Conservation (phyloP, 2,888 invertebrate species). For the Peribatodes rhomboidaria region DNA sequence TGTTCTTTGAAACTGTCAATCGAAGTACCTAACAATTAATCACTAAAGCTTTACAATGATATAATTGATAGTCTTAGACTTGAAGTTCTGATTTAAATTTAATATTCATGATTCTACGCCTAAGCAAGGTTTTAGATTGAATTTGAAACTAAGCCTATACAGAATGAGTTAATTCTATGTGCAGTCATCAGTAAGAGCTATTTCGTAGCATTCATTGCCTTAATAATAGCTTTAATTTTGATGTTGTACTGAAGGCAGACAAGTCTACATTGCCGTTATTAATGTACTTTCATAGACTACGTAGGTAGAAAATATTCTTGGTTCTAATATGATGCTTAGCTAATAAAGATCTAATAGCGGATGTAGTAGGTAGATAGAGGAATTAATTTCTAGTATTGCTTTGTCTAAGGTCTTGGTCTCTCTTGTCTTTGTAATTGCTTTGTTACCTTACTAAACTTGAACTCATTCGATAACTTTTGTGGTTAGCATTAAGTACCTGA, state of each 20-base stretch:
- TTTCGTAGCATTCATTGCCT: not conserved
- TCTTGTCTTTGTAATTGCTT: too few species aligned
- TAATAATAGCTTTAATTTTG: slow-evolving; percentile 4
- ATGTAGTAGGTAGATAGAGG: not conserved
- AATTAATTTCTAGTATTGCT: not conserved
- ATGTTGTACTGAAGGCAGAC: slow-evolving; percentile 1
- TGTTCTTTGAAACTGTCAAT: slow-evolving; percentile 37
- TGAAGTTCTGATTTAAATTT: slow-evolving; percentile 29
- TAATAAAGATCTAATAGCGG: not conserved
- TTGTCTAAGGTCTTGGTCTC: not conserved
- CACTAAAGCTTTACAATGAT: slow-evolving; percentile 28
- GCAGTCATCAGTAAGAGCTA: slow-evolving; percentile 10
- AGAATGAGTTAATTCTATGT: slow-evolving; percentile 27
- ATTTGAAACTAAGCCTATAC: slow-evolving; percentile 29
- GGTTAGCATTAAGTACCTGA: too few species aligned
- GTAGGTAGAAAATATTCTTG: not conserved
- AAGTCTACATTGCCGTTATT: slow-evolving; percentile 14
- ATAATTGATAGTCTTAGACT: slow-evolving; percentile 32
- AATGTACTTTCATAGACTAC: not conserved
- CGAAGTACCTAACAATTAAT: slow-evolving; percentile 31
- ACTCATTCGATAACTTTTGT: too few species aligned
- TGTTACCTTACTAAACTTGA: too few species aligned
- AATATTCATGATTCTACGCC: slow-evolving; percentile 24
- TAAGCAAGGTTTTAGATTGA: slow-evolving; percentile 22
- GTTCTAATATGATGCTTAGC: not conserved